A percentile compares a stretch with the other conserved stretches of the same genome.
These are phyloP conservation scores for Pseudorasbora parva DNA, from an alignment of 2,113 vertebrate species.

Conservation along the genomic window DNA sequence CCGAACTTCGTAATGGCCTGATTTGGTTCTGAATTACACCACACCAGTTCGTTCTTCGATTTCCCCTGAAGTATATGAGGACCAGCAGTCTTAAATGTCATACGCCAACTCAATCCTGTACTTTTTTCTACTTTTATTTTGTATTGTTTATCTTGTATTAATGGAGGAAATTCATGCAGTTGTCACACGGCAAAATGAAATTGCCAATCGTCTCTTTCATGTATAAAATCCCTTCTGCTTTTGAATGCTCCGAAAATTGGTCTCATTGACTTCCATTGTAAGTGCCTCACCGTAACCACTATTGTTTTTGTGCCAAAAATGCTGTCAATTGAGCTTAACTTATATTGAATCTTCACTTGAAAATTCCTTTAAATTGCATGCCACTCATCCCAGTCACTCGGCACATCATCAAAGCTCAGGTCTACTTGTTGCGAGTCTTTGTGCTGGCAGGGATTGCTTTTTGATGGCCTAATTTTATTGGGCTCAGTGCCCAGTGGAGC, in stretches of 20 bases:
- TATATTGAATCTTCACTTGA: not conserved
- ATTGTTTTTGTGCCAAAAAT: not conserved
- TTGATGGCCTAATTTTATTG: constrained; percentile 23
- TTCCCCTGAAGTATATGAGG: too few relatives aligned
- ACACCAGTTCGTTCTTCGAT: too few relatives aligned
- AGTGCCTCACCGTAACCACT: not conserved
- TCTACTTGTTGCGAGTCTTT: constrained; percentile 28
- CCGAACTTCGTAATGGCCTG: too few relatives aligned
- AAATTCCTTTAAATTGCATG: not conserved
- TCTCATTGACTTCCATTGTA: not conserved
- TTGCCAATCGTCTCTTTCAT: too few relatives aligned
- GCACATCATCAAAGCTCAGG: constrained; percentile 9
- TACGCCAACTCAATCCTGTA: too few relatives aligned
- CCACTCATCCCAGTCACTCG: not conserved
- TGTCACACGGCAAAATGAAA: too few relatives aligned
- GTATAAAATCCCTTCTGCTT: too few relatives aligned
- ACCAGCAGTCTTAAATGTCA: too few relatives aligned
- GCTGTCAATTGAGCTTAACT: not conserved
- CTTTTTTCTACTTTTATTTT: too few relatives aligned
- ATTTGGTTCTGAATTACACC: too few relatives aligned
- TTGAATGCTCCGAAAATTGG: not conserved
- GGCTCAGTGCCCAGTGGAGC: not conserved
- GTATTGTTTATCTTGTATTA: too few relatives aligned
- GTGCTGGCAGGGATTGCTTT: constrained; percentile 3
- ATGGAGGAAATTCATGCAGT: too few relatives aligned